Evolutionary conservation across 2,888 invertebrate genomes (phyloP), one percentile per base, ranked within the genome.

Genomic region (Troides aeacus): DNA sequence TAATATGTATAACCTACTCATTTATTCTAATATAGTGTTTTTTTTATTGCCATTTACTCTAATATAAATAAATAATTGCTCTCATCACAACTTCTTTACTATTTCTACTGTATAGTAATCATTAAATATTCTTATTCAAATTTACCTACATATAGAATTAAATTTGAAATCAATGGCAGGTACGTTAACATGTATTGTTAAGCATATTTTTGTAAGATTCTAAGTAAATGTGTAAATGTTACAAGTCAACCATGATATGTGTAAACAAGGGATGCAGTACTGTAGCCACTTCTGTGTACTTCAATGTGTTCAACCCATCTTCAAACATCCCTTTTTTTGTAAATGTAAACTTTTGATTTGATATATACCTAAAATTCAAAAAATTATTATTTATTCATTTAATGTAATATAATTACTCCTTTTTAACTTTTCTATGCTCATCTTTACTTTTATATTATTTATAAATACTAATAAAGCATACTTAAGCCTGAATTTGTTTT

Each of bases 271-370:
- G 92, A 79, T 94, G 93, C 66, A 94, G 84, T 42, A 93, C 92
- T 12, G 92, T 93, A 56, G 92, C 93, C 24, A 93, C 92, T 81
- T 94, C 94, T 61, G 89, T 91, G 76, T 92, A 94, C 60, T 87
- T 87, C 36, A 95, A 81, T 15, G 94, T 93, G 81, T 93, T 95
- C 36, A 96, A 84, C 7, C 96, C 96, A 84, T 96, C 95, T 2
- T 83, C 84, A 58, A 88, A 80, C 78, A 93, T 94, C 63, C 93
- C 89, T 62, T 93, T 81, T 63, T 90, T 90, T 3, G 93, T 93
- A 64, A 87, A 86, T 62, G 82, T 80, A 2, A 94, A 76, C 53
- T 92, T 82, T 17, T 88, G 84, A 71, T 89, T 88, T 71, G 93
- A 89, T 77, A 91, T 89, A n/a, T 88, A 85, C 78, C 93, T 93